A percentile compares a stretch with the other conserved stretches of the same genome.
Evolutionary conservation across 2,113 vertebrate species (phyloP).

Genomic region (Dromiciops gliroides): DNA sequence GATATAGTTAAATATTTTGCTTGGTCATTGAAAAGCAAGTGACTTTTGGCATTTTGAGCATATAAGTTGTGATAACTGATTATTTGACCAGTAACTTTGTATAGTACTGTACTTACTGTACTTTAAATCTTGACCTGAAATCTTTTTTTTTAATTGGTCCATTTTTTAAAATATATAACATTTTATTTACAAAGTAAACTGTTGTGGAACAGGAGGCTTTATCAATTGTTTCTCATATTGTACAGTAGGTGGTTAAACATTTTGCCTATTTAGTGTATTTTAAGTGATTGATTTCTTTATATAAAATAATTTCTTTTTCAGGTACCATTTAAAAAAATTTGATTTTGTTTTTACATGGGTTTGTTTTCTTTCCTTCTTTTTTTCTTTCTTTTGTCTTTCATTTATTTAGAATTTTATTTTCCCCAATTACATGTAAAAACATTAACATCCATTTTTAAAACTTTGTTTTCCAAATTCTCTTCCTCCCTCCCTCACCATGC

Average conservation of each 20-base stretch:
- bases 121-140: constrained; percentile 58
- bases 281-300: constrained; percentile 90
- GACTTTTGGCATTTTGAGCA: constrained; percentile 62
- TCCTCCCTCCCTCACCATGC: no score
- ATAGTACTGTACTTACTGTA: constrained; percentile 72
- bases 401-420: no score
- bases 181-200: constrained; percentile 80
- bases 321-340: constrained; percentile 88
- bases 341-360: constrained; percentile 90
- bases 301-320: constrained; percentile 90
- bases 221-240: constrained; percentile 87
- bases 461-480: no score
- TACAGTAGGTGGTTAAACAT: constrained; percentile 88
- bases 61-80: constrained; percentile 64
- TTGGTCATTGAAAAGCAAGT: constrained; percentile 76
- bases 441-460: no score
- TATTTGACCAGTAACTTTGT: constrained; percentile 68
- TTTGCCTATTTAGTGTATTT: constrained; percentile 89
- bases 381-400: no score
- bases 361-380: no score
- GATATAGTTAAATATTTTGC: constrained; percentile 69
- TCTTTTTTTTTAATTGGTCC: constrained; percentile 65
- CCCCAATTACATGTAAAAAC: no score
- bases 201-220: constrained; percentile 83
- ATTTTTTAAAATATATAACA: constrained; percentile 76